Evolutionary conservation across 2,888 invertebrate genomes (phyloP), one percentile per base, ranked within the genome.

Genomic region (Bombyx huttoni): DNA sequence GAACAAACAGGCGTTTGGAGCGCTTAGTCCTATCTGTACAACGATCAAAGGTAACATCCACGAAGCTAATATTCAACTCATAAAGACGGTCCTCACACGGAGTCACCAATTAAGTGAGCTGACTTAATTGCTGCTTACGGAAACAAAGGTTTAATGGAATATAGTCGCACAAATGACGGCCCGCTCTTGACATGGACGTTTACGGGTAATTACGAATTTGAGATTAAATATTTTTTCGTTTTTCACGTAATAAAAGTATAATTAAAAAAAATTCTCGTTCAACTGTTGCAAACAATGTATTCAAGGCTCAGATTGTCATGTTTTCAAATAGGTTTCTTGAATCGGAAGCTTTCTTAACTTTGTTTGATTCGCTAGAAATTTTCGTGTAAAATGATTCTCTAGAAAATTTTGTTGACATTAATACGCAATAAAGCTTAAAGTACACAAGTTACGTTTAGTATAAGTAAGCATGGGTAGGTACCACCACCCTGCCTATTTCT

Each of bases 1-100:
- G 34, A 13, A 50, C 50, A 40, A 40, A 40, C 40, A 40, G 40
- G 13, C 34, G 47, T 10, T n/a, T 48, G 50, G 52, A 52, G 49
- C 50, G 46, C 55, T 53, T 52, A 54, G 40, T 7, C 40, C 7
- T 40, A 40, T 40, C 40, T 12, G 40, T 40, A 59, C 64, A 62
- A 57, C 59, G 66, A 61, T 56, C 40, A 56, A 60, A 58, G 62
- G 55, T 12, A 58, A 58, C 51, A 57, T 62, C 54, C 57, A 56
- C 51, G 58, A 61, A 62, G 65, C 65, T 68, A 67, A 70, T 68
- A 68, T 65, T 68, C 63, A 57, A 58, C 61, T 63, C 65, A 60
- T 65, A 67, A 72, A 65, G 54, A 62, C 59, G 53, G 60, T 52
- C 63, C 62, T 58, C 63, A 62, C 64, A 60, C 60, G 63, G 59